Conservation (phyloP, 2,888 invertebrate species). For the Apodemia mormo region DNA sequence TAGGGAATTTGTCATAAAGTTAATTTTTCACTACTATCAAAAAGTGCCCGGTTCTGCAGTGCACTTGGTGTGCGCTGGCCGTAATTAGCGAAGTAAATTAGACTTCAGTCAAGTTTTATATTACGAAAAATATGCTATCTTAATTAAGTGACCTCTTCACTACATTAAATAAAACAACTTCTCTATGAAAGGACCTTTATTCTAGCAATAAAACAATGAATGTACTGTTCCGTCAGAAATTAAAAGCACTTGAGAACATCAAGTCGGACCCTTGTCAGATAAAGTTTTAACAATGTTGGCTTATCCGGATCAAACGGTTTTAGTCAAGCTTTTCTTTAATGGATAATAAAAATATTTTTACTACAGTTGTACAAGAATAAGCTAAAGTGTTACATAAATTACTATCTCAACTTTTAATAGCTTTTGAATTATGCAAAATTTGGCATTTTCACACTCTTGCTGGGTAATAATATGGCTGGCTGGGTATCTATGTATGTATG, state of each 20-base stretch:
- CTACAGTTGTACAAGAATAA: neutral
- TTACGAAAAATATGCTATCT: neutral
- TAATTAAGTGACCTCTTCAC: neutral
- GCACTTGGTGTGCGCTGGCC: too few relatives aligned
- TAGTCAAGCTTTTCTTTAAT: constrained; percentile 42
- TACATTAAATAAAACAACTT: neutral
- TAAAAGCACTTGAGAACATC: constrained; percentile 52
- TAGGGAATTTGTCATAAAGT: too few relatives aligned
- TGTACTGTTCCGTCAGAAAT: constrained; percentile 45
- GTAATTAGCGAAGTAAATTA: too few relatives aligned
- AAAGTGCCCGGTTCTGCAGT: too few relatives aligned
- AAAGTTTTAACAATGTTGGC: constrained; percentile 46
- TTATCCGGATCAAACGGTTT: constrained; percentile 51
- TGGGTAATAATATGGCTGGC: too few relatives aligned
- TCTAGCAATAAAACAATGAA: constrained; percentile 43
- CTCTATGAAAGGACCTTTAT: constrained; percentile 18
- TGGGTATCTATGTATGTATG: too few relatives aligned
- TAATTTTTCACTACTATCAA: too few relatives aligned
- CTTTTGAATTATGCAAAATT: too few relatives aligned
- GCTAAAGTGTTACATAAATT: neutral
- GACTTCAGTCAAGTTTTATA: neutral
- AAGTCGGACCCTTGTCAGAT: constrained; percentile 51
- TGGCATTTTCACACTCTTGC: too few relatives aligned
- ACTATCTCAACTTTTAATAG: too few relatives aligned
- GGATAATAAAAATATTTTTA: constrained; percentile 24